Evolutionary conservation across 2,888 invertebrate species (phyloP).

Genomic region (Tetranychus truncatus): DNA sequence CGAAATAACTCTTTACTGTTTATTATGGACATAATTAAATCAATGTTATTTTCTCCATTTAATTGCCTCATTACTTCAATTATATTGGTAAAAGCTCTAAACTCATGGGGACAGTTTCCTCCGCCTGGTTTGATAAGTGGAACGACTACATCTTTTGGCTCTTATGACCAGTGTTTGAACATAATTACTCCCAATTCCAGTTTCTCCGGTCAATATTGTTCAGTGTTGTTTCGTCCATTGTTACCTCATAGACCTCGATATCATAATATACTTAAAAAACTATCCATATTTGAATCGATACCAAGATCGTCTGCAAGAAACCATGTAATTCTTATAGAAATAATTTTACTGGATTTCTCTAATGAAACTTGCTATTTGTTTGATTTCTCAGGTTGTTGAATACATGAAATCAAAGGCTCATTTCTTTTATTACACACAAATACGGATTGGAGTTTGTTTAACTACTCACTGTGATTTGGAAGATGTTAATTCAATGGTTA

Average conservation of each 20-base stretch:
- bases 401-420: conserved; percentile 9
- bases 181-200: not conserved
- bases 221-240: conserved; percentile 8
- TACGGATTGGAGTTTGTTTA: conserved; percentile 20
- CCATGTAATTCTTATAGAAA: not conserved
- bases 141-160: conserved; percentile 16
- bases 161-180: conserved; percentile 20
- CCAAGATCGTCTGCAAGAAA: not conserved
- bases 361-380: not conserved
- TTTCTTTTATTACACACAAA: conserved; percentile 21
- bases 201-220: conserved; percentile 11
- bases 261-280: conserved; percentile 11
- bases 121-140: conserved; percentile 17
- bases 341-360: too few species aligned
- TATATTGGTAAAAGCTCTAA: not conserved
- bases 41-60: not conserved
- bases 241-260: conserved; percentile 13
- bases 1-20: not conserved
- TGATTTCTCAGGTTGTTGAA: conserved; percentile 5
- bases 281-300: not conserved
- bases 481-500: conserved; percentile 17
- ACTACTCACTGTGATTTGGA: conserved; percentile 17
- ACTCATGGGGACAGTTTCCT: conserved; percentile 20
- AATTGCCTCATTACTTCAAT: not conserved
- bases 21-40: too few species aligned